These are phyloP conservation scores for Thelaira solivaga DNA, from an alignment of 2,888 invertebrate genomes.

Conservation along the genomic window DNA sequence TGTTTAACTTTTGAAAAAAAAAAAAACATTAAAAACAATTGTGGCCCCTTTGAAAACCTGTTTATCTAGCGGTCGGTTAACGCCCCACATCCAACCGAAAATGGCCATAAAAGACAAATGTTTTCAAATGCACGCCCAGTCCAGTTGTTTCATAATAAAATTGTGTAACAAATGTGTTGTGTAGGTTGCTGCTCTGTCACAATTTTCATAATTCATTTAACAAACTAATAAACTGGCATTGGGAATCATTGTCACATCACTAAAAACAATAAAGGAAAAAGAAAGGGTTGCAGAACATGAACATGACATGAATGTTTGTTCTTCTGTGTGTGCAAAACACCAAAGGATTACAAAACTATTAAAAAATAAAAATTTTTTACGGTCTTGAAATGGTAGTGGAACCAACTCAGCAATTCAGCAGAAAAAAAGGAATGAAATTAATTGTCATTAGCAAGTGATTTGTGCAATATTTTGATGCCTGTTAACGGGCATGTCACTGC, in stretches of 20 bases:
- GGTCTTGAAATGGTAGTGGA: constrained; percentile 41
- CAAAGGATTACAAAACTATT: constrained; percentile 61
- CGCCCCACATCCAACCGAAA: constrained; percentile 57
- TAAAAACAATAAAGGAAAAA: neutral
- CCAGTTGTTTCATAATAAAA: constrained; percentile 42
- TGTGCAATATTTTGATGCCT: constrained; percentile 62
- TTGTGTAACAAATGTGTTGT: constrained; percentile 47
- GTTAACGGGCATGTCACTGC: constrained; percentile 24
- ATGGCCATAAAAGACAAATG: constrained; percentile 62
- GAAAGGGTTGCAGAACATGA: constrained; percentile 48
- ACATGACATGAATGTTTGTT: constrained; percentile 41
- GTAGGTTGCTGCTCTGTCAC: constrained; percentile 43
- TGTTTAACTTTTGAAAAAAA: no score
- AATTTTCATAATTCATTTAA: constrained; percentile 64
- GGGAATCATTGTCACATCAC: neutral
- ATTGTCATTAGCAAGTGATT: constrained; percentile 63
- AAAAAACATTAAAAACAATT: constrained; percentile 61
- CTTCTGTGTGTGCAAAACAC: constrained; percentile 63
- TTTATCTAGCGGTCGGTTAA: constrained; percentile 58
- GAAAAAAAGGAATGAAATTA: constrained; percentile 4
- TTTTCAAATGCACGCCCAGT: constrained; percentile 60
- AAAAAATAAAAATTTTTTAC: constrained; percentile 43
- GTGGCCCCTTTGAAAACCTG: constrained; percentile 54
- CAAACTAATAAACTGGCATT: constrained; percentile 55
- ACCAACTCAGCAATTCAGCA: neutral